A percentile compares a stretch with the other conserved stretches of the same genome.
phyloP scores from a whole-genome alignment of 2,797 vertebrate species.

The Rhinichthys osculus region DNA sequence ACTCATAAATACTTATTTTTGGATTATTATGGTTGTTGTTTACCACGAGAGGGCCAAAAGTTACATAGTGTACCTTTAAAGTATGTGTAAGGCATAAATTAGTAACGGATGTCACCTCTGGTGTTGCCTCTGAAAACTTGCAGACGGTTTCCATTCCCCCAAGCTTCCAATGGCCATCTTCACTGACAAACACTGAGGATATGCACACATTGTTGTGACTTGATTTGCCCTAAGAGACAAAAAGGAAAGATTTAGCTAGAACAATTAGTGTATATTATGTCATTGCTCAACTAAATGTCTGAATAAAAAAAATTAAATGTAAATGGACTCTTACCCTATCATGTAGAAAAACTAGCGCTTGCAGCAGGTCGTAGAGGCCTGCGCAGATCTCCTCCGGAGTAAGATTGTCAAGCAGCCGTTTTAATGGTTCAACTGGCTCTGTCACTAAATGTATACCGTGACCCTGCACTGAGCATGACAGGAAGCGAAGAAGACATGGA shows the following conservation, averaged over 20 bases:
- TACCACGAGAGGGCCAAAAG: background rate
- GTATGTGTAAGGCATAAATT: background rate
- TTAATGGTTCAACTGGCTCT: constrained; percentile 90
- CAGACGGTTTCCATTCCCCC: constrained; percentile 98
- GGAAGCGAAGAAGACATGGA: constrained; percentile 93
- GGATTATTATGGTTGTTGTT: no score
- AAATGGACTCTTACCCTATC: constrained; percentile 84
- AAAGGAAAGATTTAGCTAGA: background rate
- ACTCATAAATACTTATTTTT: no score
- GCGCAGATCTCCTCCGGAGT: constrained; percentile 92
- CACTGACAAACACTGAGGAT: constrained; percentile 93
- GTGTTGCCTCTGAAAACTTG: constrained; percentile 88
- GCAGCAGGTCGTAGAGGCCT: constrained; percentile 91
- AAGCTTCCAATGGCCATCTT: constrained; percentile 97
- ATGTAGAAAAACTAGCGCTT: constrained; percentile 93
- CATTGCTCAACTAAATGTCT: background rate
- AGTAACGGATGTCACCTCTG: constrained; percentile 80
- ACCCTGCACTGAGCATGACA: constrained; percentile 92
- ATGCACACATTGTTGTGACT: constrained; percentile 96
- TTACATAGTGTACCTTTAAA: background rate
- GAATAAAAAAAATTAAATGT: background rate
- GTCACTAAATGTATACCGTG: constrained; percentile 94
- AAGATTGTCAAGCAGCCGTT: constrained; percentile 82
- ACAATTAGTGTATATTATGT: background rate
- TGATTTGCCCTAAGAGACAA: constrained; percentile 84